Conservation (phyloP, 2,797 vertebrate genomes). For the Fistularia commersonii region DNA sequence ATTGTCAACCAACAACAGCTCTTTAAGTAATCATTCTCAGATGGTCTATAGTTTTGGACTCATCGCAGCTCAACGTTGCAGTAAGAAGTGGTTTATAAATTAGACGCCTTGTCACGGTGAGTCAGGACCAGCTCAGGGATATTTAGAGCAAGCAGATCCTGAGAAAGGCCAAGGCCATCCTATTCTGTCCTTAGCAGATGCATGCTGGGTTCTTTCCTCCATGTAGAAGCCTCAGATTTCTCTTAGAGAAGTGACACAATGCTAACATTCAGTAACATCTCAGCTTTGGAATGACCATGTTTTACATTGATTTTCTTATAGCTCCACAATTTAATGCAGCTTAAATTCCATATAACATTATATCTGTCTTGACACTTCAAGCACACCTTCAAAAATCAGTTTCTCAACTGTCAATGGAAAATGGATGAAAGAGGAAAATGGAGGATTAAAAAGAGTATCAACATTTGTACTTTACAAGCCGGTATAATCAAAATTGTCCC, state of each 20-base stretch:
- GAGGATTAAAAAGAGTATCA: neutral
- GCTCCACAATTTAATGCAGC: too few relatives aligned
- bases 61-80: neutral
- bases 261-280: neutral
- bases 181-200: conserved; percentile 28
- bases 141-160: conserved; percentile 46
- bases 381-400: neutral
- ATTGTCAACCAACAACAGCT: too few relatives aligned
- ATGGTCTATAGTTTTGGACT: neutral
- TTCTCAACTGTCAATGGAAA: neutral
- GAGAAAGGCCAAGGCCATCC: conserved; percentile 47
- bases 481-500: neutral
- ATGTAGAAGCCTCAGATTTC: conserved; percentile 8
- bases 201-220: conserved; percentile 9
- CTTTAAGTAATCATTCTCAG: too few relatives aligned
- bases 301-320: neutral
- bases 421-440: neutral
- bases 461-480: conserved; percentile 4
- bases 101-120: conserved; percentile 29
- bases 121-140: conserved; percentile 51
- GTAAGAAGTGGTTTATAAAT: conserved; percentile 10
- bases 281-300: neutral
- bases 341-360: too few relatives aligned
- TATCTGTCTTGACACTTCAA: too few relatives aligned
- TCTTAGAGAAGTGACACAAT: too few relatives aligned